Base-by-base conservation (phyloP, 2,797 vertebrate species). In the Lepus townsendii region DNA sequence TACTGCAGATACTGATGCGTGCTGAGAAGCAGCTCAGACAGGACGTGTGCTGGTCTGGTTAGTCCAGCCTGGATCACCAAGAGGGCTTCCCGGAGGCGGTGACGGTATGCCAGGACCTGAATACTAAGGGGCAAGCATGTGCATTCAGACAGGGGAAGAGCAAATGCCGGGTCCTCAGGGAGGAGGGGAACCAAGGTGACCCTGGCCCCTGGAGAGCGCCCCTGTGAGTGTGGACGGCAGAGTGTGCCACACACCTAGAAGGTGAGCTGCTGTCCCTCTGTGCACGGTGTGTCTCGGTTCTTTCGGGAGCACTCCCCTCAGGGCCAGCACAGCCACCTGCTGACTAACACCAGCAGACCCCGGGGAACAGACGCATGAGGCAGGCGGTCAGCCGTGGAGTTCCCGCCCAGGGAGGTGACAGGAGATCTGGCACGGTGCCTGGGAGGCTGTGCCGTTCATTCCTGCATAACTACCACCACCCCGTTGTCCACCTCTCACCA, bases 341-440 rank as follows among this genome's bases (percentile, higher is more conserved):
- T 93, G 86, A 97, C 96, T 96, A 97, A 96, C 86, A 54, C 42
- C 76, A 88, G 62, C 24, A 77, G 32, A 91, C 26, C 26, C 63
- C 4, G 35, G 60, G 76, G 96, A 96, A 96, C 87, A 93, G 76
- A 91, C 4, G 14, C 54, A 57, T 72, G 96, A 73, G 84, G 63
- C 50, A 88, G 78, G 63, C 11, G 0, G 57, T 86, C 93, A 95
- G 27, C 72, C 68, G 65, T 89, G 91, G 89, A 83, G 83, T 91
- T 89, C 26, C 84, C 77, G 52, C 54, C 52, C 80, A 88, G 63
- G 26, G 80, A 76, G 82, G 42, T 24, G 92, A 63, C 11, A 12
- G 54, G 77, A 93, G 75, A 88, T 71, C 57, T 75, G 85, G 22
- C 30, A 26, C 27, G 42, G 27, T 35, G 84, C 60, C 26, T 83